Base-by-base conservation (phyloP, 2,113 vertebrate genomes). In the Natator depressus region DNA sequence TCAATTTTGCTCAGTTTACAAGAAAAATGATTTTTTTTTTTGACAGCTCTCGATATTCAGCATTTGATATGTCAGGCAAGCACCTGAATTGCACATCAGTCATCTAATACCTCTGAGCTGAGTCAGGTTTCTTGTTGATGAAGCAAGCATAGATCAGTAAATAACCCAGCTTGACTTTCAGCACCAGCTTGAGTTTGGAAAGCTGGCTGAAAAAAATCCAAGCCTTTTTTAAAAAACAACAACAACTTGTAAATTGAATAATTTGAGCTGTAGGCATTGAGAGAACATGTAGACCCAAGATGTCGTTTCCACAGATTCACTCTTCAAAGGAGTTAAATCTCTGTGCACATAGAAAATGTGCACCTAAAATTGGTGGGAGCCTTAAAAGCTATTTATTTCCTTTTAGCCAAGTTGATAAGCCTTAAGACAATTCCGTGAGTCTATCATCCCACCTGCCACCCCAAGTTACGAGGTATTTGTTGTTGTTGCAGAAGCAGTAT, bases 401-500 rank as follows among this genome's bases (percentile, higher is more conserved):
- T 54, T 54, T 11, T 38, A 54, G 79, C 49, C 49, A 22, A 20
- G 50, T 4, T 51, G 79, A 51, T 29, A 51, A 51, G 31, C 46
- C 47, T 27, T 47, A 46, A 27, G 29, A 27, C 29, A 62, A 62
- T n/a, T 76, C 25, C 24, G 14, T 25, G 35, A 55, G n/a, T 55
- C 6, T n/a, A 38, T n/a, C 7, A n/a, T 38, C 6, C 13, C 11
- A 55, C 24, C 29, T 12, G 12, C 57, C 46, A 24, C 1, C 1
- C 4, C 84, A 88, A 84, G 78, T 53, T 42, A 46, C 47, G 1
- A 31, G 50, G 62, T 22, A 47, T 29, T 35, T 8, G 72, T 75
- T 62, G n/a, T 6, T 13, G 2, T 75, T 47, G 84, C 59, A 84
- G 29, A 42, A 76, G 42, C 24, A 76, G 24, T 22, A 46, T 12